Base-by-base conservation (phyloP, 2,113 vertebrate genomes). In the Nibea albiflora region DNA sequence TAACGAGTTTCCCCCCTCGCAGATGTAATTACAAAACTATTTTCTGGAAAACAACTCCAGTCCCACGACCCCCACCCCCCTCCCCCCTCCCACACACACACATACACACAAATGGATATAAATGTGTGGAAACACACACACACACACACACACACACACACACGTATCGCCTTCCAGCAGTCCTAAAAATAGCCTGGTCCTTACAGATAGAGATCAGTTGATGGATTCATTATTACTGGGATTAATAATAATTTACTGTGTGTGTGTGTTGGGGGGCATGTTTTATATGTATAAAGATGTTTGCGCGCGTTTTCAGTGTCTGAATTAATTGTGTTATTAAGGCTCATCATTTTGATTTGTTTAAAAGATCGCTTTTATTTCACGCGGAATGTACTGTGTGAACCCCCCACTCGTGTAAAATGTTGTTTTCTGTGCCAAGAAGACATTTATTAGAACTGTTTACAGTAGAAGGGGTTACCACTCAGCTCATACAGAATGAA, bases 1-100 rank as follows among this genome's bases (percentile, higher is more conserved):
- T 95, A 95, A 94, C 90, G 83, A 92, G 82, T 90, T 91, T 87
- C 81, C 81, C 89, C 86, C 90, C 92, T 92, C 24, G 74, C 91
- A 93, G 93, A 93, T 90, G 93, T 93, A 95, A 95, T 95, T 95
- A 95, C 89, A 88, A 89, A 92, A 93, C 87, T 84, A 88, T 94
- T 94, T 94, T 88, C 89, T 81, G 84, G 78, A 92, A 93, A 93
- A 91, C 86, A 86, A 85, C 89, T 78, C 89, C 26, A 58, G 75
- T 85, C 31, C 76, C 71, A 44, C 46, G 6, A 89, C 74, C 76
- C 81, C 65, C 73, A 58, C n/a, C n/a, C n/a, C 74, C 76, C 81
- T 62, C 24, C 24, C 24, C 1, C 24, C 24, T 2, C 24, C 61
- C 78, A 62, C 49, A 68, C 53, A 78, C 31, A 80, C n/a, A 80